Evolutionary conservation across 2,797 vertebrate species (phyloP), one percentile per base, ranked within the genome.

Genomic region (Austrolebias charrua): DNA sequence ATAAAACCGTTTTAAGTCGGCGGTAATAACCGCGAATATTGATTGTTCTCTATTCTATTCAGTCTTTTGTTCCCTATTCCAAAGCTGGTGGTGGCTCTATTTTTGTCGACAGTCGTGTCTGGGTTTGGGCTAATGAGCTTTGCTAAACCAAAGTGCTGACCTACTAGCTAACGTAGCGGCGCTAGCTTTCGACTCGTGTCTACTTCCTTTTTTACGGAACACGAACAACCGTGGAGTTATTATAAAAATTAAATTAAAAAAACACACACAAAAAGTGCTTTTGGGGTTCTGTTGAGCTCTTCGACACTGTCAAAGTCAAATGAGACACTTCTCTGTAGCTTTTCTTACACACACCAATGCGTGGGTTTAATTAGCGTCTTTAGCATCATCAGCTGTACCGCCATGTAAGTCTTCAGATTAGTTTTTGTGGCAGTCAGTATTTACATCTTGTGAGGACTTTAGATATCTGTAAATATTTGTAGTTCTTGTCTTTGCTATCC

Each of bases 171-270:
- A 51, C 54, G 31, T 71, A 54, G 86, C 83, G 50, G 49, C 14
- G 62, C 52, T 87, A 90, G 82, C 81, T 69, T 60, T 64, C 71
- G 63, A 19, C 16, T 14, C 38, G 24, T 5, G 61, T 73, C 70
- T 71, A 66, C 59, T 80, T 63, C 46, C 55, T 42, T n/a, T n/a
- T n/a, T n/a, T 28, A 42, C 73, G 20, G 38, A 60, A 62, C 8
- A 42, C 6, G 11, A 28, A 43, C 40, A 33, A 33, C 1, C 4
- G 6, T 1, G 28, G 24, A 52, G 38, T 40, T 40, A 11, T 13
- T 11, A 1, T 40, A 13, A 4, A 40, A 40, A 40, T n/a, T n/a
- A n/a, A n/a, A n/a, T n/a, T n/a, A n/a, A n/a, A n/a, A n/a, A n/a
- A n/a, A n/a, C n/a, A n/a, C n/a, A n/a, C n/a, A 40, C 11, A 6